Evolutionary conservation across 2,797 vertebrate species (phyloP).

Genomic region (Mallotus villosus): DNA sequence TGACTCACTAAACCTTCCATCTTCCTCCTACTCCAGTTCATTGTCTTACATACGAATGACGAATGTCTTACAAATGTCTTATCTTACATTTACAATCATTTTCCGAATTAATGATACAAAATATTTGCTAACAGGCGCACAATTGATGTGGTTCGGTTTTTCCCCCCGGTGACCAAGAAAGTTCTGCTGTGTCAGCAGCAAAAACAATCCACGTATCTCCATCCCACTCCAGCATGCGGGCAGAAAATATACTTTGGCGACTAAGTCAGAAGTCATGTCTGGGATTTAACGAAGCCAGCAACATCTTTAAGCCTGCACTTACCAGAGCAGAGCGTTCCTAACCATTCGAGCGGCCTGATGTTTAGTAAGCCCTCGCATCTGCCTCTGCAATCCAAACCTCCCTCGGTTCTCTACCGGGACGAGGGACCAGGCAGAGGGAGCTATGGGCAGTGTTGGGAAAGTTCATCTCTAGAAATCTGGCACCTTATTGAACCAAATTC

Average conservation of each 20-base stretch:
- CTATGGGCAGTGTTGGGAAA: slow-evolving; percentile 33
- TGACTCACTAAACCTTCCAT: slow-evolving; percentile 29
- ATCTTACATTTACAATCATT: background rate
- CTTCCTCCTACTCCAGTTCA: no score
- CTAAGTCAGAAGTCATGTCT: slow-evolving; percentile 59
- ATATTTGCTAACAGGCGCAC: no score
- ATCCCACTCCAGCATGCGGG: slow-evolving; percentile 42
- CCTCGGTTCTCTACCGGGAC: slow-evolving; percentile 61
- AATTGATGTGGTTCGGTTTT: background rate
- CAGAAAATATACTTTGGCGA: slow-evolving; percentile 65
- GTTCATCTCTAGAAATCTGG: no score
- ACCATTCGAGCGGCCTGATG: slow-evolving; percentile 63
- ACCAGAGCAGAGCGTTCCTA: slow-evolving; percentile 58
- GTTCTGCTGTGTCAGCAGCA: slow-evolving; percentile 23
- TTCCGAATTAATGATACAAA: background rate
- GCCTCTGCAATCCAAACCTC: slow-evolving; percentile 61
- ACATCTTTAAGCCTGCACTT: slow-evolving; percentile 70
- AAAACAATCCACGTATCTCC: slow-evolving; percentile 42
- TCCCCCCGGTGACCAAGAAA: background rate
- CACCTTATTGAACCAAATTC: no score
- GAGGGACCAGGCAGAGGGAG: slow-evolving; percentile 58
- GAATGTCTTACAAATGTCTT: no score
- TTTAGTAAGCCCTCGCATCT: slow-evolving; percentile 68
- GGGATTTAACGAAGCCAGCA: slow-evolving; percentile 68
- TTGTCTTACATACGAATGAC: no score